These are phyloP conservation scores for Phoeniculus purpureus DNA, from an alignment of 2,797 vertebrate genomes.

Conservation along the genomic window DNA sequence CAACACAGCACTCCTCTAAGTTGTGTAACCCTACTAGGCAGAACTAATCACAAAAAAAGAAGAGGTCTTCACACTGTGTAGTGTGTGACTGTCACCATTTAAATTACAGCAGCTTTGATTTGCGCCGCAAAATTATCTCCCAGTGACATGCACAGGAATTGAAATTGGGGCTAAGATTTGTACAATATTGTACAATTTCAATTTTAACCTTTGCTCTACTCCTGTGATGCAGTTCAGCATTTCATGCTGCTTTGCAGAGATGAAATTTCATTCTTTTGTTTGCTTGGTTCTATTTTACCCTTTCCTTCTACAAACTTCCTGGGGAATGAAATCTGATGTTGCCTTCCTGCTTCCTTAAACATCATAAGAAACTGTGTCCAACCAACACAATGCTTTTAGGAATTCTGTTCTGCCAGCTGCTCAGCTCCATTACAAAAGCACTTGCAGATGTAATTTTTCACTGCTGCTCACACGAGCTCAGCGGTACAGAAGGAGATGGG, in stretches of 20 bases:
- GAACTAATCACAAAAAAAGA: neutral
- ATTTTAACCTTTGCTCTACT: neutral
- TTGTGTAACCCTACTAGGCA: neutral
- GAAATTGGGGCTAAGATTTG: neutral
- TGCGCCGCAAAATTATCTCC: neutral
- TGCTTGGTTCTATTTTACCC: neutral
- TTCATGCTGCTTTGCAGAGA: neutral
- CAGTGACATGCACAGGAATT: neutral
- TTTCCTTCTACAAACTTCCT: neutral
- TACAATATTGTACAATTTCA: neutral
- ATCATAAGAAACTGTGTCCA: neutral
- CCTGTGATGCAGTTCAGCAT: neutral
- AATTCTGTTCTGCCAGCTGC: neutral
- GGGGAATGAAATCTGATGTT: neutral
- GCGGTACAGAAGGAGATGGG: neutral
- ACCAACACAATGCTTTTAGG: neutral
- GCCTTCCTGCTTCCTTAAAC: neutral
- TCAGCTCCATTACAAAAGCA: neutral
- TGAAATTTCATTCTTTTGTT: neutral
- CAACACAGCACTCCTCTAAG: neutral
- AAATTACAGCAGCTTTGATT: neutral
- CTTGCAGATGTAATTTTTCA: neutral
- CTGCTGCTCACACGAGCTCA: neutral
- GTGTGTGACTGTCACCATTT: neutral
- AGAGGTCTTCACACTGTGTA: rapidly evolving